Percentiles rank a stretch among this genome's conserved stretches.
Evolutionary conservation across 2,797 vertebrate species (phyloP).

Genomic region (Heteromormyrus szaboi): DNA sequence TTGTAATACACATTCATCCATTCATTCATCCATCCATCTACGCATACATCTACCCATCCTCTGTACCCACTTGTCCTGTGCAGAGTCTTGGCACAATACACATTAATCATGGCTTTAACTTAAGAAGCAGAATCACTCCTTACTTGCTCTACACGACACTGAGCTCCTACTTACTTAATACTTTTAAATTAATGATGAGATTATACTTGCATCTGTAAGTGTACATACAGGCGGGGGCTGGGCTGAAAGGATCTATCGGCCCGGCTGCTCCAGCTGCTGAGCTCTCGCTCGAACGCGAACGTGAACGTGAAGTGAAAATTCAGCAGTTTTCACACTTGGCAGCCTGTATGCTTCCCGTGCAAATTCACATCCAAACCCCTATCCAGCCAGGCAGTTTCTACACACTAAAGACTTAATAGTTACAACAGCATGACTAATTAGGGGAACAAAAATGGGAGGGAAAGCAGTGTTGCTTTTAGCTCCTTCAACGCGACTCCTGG

Average conservation of each 20-base stretch:
- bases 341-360: background rate
- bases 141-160: background rate
- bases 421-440: conserved; percentile 24
- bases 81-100: background rate
- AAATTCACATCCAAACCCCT: background rate
- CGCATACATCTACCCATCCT: background rate
- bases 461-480: background rate
- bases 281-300: background rate
- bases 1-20: background rate
- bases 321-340: background rate
- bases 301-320: background rate
- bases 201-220: background rate
- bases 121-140: background rate
- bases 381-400: background rate
- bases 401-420: background rate
- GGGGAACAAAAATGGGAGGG: background rate
- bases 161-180: background rate
- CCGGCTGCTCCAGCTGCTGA: background rate
- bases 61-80: background rate
- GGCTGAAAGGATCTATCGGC: background rate
- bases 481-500: background rate
- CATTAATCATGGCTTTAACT: background rate
- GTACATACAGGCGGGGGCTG: background rate
- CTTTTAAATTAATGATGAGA: background rate
- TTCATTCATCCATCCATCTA: background rate